Evolutionary conservation across 2,113 vertebrate species (phyloP).

Genomic region (Megaceryle maxima): DNA sequence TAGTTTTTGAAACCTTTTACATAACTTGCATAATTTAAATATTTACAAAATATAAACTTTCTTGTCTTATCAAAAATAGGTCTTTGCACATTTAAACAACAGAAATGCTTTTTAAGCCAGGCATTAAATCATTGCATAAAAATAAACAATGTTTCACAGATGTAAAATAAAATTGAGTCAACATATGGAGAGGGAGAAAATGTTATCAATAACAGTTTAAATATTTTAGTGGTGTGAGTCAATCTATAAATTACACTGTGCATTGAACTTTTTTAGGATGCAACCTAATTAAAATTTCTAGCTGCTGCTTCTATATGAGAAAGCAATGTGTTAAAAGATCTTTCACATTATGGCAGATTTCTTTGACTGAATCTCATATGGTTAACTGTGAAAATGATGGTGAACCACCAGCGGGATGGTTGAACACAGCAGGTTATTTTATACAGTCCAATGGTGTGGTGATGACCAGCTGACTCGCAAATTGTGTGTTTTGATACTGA

Average conservation of each 20-base stretch:
- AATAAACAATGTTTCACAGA: slow-evolving; percentile 25
- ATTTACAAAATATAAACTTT: slow-evolving; percentile 83
- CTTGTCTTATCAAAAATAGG: slow-evolving; percentile 71
- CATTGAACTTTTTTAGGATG: background rate
- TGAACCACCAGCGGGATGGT: background rate
- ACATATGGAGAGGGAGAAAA: background rate
- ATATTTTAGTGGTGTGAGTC: slow-evolving; percentile 5
- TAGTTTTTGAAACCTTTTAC: slow-evolving; percentile 43
- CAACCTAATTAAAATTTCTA: background rate
- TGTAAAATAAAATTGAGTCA: slow-evolving; percentile 12
- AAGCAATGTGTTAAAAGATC: background rate
- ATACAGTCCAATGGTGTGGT: background rate
- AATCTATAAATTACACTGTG: background rate
- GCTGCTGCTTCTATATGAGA: background rate
- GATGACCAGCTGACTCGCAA: accelerated
- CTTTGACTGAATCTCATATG: background rate
- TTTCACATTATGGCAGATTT: background rate
- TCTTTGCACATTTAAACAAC: slow-evolving; percentile 67
- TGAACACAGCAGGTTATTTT: background rate
- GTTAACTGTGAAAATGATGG: background rate
- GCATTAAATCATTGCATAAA: slow-evolving; percentile 32
- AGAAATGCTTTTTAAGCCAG: slow-evolving; percentile 43
- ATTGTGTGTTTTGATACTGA: background rate
- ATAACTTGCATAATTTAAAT: slow-evolving; percentile 81
- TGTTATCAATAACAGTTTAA: background rate